Evolutionary conservation across 2,797 vertebrate species (phyloP), one percentile per base, ranked within the genome.

Genomic region (Coranthus polyacanthus): DNA sequence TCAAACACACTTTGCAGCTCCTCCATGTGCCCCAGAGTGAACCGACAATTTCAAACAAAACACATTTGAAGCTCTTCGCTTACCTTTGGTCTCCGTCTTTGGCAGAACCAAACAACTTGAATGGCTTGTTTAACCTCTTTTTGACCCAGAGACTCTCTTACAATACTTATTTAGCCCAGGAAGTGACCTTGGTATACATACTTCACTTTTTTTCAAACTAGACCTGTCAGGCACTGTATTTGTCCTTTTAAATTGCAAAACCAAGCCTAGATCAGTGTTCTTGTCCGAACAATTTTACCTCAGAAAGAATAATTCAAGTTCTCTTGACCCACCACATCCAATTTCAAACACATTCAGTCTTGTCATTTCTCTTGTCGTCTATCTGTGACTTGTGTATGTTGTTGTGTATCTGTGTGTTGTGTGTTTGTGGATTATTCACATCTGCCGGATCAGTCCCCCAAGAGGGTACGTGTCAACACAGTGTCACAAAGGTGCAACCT

Each of bases 41-140:
- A 77, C 65, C 66, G 64, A 73, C 81, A 79, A 78, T 83, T 75
- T 64, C 49, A 68, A 74, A 68, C 41, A 74, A 52, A 79, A 55
- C 46, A 47, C 56, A 51, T 74, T 78, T 75, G 11, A 72, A 36
- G 32, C n/a, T 41, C 39, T 21, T 67, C 18, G 68, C 43, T 38
- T 17, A 15, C 44, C 44, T 49, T 75, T 58, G 39, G 22, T 54
- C 50, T 62, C 26, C 18, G 18, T 46, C 51, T 81, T 20, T 41
- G 5, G 22, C 42, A 46, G 41, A 73, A 18, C n/a, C 38, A 65
- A 75, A 74, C 2, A 12, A 64, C 26, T 22, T 16, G 41, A 81
- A 67, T 65, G 61, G 24, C 58, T 75, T 52, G 17, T 58, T 85
- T 86, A 78, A 89, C 81, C 80, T 81, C 44, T 38, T 18, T 34